A percentile compares a stretch with the other conserved stretches of the same genome.
phyloP scores from a whole-genome alignment of 2,888 invertebrate genomes.

The Antheraea assamensis region DNA sequence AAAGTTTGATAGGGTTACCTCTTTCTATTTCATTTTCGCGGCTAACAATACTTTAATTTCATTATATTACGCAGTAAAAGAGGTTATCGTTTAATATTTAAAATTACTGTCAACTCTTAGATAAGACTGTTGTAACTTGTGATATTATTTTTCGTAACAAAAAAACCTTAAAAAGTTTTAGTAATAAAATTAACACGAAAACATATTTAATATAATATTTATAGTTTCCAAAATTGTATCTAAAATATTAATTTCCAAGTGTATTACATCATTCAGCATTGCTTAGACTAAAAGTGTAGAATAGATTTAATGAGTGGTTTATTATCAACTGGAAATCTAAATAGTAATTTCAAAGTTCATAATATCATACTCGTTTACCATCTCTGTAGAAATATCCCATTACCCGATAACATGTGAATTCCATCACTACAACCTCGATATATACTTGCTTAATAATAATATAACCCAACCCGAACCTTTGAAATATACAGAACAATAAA shows the following conservation, averaged over 20 bases:
- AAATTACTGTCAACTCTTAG: too few relatives aligned
- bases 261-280: too few relatives aligned
- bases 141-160: too few relatives aligned
- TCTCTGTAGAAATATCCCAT: conserved; percentile 32
- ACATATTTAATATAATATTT: too few relatives aligned
- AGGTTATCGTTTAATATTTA: too few relatives aligned
- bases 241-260: too few relatives aligned
- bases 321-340: not conserved
- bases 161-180: too few relatives aligned
- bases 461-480: not conserved
- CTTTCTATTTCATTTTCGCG: not conserved
- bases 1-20: not conserved
- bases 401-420: conserved; percentile 44
- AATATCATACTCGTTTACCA: not conserved
- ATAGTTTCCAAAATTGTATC: not conserved
- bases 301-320: too few relatives aligned
- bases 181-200: too few relatives aligned
- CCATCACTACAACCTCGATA: conserved; percentile 35
- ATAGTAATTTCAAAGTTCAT: not conserved
- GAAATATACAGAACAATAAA: not conserved
- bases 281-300: too few relatives aligned
- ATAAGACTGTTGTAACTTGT: too few relatives aligned
- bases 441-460: not conserved
- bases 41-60: not conserved
- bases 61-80: not conserved